Percentiles rank a stretch among this genome's conserved stretches.
phyloP scores from a whole-genome alignment of 2,797 vertebrate species.

The Falco novaeseelandiae region DNA sequence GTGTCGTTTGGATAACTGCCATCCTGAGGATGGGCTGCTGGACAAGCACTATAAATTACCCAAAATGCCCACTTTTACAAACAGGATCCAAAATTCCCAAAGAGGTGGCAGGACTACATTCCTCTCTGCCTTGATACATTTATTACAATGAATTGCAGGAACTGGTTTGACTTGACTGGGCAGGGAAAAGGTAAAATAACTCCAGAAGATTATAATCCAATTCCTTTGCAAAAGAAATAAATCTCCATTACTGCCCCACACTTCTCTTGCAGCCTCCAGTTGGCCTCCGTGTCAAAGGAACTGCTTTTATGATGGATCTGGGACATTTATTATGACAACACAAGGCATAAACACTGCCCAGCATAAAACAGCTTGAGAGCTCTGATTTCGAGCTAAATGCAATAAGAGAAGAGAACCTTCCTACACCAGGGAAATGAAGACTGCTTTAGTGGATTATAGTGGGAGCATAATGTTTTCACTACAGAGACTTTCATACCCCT shows the following conservation, averaged over 20 bases:
- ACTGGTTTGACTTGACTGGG: not conserved
- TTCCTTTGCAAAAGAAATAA: not conserved
- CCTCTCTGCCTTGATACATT: not conserved
- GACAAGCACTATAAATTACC: not conserved
- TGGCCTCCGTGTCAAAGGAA: not conserved
- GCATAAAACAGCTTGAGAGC: not conserved
- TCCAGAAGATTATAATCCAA: not conserved
- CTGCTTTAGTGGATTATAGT: constrained; percentile 18
- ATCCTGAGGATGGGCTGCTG: not conserved
- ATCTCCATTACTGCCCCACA: not conserved
- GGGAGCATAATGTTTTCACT: not conserved
- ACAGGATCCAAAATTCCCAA: not conserved
- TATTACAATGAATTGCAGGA: not conserved
- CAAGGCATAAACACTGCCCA: not conserved
- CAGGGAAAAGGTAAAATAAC: constrained; percentile 24
- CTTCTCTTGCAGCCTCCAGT: not conserved
- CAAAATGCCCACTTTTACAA: not conserved
- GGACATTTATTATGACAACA: constrained; percentile 12
- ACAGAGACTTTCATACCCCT: not conserved
- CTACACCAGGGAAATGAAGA: constrained; percentile 19
- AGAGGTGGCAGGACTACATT: not conserved
- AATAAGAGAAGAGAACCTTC: constrained; percentile 30
- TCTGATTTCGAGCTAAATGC: constrained; percentile 15
- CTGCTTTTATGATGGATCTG: constrained; percentile 33
- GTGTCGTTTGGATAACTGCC: not conserved